Percentiles rank a stretch among this genome's conserved stretches.
Evolutionary conservation across 2,888 invertebrate species (phyloP).

Genomic region (Drosophila dives): DNA sequence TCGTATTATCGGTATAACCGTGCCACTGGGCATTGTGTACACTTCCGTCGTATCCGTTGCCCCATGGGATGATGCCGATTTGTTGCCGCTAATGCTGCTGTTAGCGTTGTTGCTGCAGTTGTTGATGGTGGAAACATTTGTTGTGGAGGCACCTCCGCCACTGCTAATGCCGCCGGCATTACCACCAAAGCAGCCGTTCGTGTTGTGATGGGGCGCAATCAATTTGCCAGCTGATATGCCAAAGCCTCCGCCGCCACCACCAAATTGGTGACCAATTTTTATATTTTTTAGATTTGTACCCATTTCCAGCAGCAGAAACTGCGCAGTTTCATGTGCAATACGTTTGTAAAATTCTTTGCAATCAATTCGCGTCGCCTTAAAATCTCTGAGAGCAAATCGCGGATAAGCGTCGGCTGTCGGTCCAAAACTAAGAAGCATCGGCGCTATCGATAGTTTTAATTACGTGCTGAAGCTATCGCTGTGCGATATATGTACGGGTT

Average conservation of each 20-base stretch:
- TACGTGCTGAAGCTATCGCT: neutral
- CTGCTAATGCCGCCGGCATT: conserved; percentile 6
- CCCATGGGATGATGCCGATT: conserved; percentile 24
- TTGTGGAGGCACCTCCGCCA: neutral
- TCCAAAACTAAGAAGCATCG: conserved; percentile 5
- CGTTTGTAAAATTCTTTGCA: conserved; percentile 37
- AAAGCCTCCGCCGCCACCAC: conserved; percentile 42
- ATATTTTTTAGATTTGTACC: conserved; percentile 65
- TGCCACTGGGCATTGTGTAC: conserved; percentile 44
- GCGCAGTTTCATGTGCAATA: conserved; percentile 29
- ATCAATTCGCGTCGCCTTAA: conserved; percentile 32
- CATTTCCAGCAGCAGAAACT: conserved; percentile 59
- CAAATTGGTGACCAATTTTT: conserved; percentile 64
- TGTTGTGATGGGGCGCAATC: conserved; percentile 48
- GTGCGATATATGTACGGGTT: neutral
- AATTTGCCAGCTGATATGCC: conserved; percentile 61
- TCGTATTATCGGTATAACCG: conserved; percentile 88
- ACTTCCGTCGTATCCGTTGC: conserved; percentile 44
- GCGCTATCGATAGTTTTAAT: conserved; percentile 27
- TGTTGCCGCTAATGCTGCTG: conserved; percentile 29
- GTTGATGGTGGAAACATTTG: conserved; percentile 5
- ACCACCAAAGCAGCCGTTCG: conserved; percentile 32
- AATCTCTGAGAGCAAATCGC: conserved; percentile 17
- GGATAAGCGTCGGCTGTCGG: conserved; percentile 42
- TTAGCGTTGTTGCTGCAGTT: conserved; percentile 9